phyloP scores from a whole-genome alignment of 1,140 invertebrate genomes.

The Aphis craccivora region DNA sequence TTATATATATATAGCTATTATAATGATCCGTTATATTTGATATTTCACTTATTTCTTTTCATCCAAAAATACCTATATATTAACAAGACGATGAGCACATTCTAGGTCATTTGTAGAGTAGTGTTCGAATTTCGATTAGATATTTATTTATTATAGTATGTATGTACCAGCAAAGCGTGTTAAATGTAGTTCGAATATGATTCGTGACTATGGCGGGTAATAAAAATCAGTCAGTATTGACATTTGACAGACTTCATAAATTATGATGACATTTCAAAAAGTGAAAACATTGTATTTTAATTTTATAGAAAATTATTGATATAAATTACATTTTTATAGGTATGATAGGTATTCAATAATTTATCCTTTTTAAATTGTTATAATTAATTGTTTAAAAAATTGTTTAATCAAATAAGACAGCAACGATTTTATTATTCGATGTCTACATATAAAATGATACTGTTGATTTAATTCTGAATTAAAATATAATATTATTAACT shows the following conservation, averaged over 20 bases:
- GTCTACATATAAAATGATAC: not conserved
- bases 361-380: no score
- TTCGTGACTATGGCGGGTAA: not conserved
- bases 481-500: not conserved
- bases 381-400: not conserved
- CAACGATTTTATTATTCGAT: not conserved
- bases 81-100: not conserved
- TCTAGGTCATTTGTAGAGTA: constrained; percentile 1
- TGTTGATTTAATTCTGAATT: not conserved
- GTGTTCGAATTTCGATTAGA: not conserved
- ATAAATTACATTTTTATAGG: no score
- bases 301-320: no score
- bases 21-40: constrained; percentile 23
- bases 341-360: no score
- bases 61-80: not conserved
- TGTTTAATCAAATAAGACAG: not conserved
- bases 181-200: not conserved
- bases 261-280: not conserved
- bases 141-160: not conserved
- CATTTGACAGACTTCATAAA: not conserved
- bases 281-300: not conserved
- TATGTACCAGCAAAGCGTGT: not conserved
- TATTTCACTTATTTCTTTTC: constrained; percentile 33
- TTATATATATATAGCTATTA: not conserved
- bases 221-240: not conserved